Evolutionary conservation across 2,797 vertebrate species (phyloP).

Genomic region (Gobio occitaniae): DNA sequence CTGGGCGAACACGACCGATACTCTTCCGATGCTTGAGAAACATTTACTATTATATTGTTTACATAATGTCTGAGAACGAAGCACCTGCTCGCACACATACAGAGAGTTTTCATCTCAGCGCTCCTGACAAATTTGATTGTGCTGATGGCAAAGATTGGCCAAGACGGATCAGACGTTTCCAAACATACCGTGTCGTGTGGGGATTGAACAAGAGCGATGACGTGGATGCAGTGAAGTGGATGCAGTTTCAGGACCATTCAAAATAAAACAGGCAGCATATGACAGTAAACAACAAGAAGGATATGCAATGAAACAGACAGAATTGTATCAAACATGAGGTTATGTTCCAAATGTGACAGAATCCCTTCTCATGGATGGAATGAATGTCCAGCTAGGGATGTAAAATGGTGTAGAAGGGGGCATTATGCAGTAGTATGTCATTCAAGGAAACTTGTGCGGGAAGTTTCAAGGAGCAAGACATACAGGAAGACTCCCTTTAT

Average conservation of each 20-base stretch:
- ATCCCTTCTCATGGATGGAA: not conserved
- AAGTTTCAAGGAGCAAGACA: not conserved
- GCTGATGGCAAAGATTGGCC: not conserved
- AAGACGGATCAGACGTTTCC: not conserved
- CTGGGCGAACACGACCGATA: not conserved
- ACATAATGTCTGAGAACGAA: not conserved
- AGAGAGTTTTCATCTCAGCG: not conserved
- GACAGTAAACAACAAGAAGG: not conserved
- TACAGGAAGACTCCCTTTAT: not conserved
- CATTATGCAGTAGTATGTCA: not conserved
- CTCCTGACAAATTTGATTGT: not conserved
- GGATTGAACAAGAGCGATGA: not conserved
- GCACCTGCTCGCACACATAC: not conserved
- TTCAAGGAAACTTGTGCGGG: not conserved
- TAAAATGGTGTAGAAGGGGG: not conserved
- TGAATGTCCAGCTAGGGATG: not conserved
- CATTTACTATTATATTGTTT: not conserved
- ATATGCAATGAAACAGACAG: not conserved
- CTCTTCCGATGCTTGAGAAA: not conserved
- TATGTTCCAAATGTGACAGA: not conserved
- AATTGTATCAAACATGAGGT: not conserved
- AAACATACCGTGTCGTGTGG: not conserved
- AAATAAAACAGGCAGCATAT: not conserved
- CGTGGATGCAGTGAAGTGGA: no score
- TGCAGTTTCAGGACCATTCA: not conserved